These are phyloP conservation scores for Castor canadensis DNA, from an alignment of 2,113 vertebrate genomes.

Conservation along the genomic window DNA sequence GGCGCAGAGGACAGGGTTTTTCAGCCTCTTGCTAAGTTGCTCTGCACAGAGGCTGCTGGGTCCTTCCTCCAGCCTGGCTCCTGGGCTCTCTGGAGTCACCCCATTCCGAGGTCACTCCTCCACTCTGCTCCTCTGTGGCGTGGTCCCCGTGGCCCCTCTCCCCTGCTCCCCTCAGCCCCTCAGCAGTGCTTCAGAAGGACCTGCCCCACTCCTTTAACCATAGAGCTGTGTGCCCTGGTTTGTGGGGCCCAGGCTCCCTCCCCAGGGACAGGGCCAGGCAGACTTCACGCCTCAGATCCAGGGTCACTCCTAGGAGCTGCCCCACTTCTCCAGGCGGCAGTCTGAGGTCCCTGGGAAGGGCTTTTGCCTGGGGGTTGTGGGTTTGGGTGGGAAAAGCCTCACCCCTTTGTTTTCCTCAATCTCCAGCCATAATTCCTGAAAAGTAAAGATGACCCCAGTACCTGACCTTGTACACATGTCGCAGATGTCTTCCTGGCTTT, in stretches of 20 bases:
- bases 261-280: neutral
- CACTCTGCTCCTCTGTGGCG: neutral
- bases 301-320: neutral
- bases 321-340: neutral
- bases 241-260: neutral
- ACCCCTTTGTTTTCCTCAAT: neutral
- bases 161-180: neutral
- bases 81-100: rapidly evolving
- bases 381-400: neutral
- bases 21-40: neutral
- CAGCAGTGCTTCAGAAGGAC: neutral
- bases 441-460: rapidly evolving
- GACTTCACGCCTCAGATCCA: neutral
- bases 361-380: neutral
- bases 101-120: neutral
- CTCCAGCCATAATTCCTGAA: neutral
- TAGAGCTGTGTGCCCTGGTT: neutral
- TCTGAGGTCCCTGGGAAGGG: too few relatives aligned
- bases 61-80: neutral
- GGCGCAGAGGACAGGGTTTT: too few relatives aligned
- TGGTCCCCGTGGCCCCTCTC: neutral
- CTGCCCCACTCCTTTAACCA: neutral
- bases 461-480: rapidly evolving
- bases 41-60: neutral
- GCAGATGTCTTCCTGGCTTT: neutral